Conservation (phyloP, 2,888 invertebrate genomes). For the Sinelater perroti region DNA sequence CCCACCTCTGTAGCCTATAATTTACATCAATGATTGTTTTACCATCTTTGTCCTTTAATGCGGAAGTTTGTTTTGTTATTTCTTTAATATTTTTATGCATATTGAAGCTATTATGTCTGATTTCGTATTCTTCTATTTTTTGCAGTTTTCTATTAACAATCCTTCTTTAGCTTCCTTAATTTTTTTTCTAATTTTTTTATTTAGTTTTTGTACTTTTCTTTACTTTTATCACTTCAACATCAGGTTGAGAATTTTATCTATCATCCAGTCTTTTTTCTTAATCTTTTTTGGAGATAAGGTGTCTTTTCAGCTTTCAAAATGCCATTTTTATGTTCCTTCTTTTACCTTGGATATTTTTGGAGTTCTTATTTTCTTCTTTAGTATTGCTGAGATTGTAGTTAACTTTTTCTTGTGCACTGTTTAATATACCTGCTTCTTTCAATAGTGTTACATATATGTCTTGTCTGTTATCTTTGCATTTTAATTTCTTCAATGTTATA, state of each 20-base stretch:
- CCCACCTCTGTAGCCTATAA: background rate
- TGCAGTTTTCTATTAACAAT: conserved; percentile 10
- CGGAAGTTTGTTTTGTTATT: too few species aligned
- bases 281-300: background rate
- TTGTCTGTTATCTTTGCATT: background rate
- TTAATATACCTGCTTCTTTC: background rate
- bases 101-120: conserved; percentile 5
- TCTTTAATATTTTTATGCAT: too few species aligned
- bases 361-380: conserved; percentile 5
- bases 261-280: conserved; percentile 9
- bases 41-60: conserved; percentile 14
- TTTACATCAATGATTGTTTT: conserved; percentile 16
- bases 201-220: conserved; percentile 9
- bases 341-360: conserved; percentile 4
- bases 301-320: background rate
- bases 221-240: conserved; percentile 15
- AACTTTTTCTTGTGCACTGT: background rate
- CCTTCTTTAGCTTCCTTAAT: conserved; percentile 3
- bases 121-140: conserved; percentile 5
- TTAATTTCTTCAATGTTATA: background rate
- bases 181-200: conserved; percentile 3
- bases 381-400: conserved; percentile 12
- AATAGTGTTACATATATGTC: background rate
- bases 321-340: conserved; percentile 9
- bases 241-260: background rate